phyloP scores from a whole-genome alignment of 2,113 vertebrate species.

The Melanocharis versteri region DNA sequence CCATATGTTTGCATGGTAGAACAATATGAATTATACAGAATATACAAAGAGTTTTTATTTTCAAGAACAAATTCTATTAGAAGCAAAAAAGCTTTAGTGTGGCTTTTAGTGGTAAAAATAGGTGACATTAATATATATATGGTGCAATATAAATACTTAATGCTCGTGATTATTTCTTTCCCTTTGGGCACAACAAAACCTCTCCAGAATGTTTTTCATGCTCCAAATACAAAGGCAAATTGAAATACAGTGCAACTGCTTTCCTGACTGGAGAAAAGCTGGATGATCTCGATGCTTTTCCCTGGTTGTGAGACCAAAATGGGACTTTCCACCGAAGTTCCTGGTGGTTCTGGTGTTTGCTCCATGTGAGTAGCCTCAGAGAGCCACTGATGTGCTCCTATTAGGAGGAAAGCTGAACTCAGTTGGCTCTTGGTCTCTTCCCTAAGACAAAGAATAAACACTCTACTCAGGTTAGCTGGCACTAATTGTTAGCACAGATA shows the following conservation, averaged over 20 bases:
- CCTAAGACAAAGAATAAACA: not conserved
- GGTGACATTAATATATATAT: not conserved
- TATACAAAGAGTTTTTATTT: not conserved
- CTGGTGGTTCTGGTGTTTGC: not conserved
- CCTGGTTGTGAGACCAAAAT: not conserved
- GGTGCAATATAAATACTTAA: not conserved
- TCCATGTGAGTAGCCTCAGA: not conserved
- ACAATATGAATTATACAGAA: not conserved
- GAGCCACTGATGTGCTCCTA: rapidly evolving
- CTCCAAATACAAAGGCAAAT: not conserved
- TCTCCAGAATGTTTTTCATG: not conserved
- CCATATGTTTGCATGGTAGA: not conserved
- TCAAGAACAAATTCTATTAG: not conserved
- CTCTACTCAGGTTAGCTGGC: not conserved
- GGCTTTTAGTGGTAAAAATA: not conserved
- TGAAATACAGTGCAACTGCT: not conserved
- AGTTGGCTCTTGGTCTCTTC: not conserved
- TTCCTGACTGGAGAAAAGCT: not conserved
- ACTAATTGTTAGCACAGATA: not conserved
- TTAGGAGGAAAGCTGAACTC: not conserved
- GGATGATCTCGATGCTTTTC: not conserved
- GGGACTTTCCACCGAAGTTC: not conserved
- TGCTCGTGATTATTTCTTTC: not conserved
- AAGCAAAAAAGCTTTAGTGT: not conserved
- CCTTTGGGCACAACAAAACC: not conserved